phyloP scores from a whole-genome alignment of 2,888 invertebrate genomes.

The Celastrina argiolus region DNA sequence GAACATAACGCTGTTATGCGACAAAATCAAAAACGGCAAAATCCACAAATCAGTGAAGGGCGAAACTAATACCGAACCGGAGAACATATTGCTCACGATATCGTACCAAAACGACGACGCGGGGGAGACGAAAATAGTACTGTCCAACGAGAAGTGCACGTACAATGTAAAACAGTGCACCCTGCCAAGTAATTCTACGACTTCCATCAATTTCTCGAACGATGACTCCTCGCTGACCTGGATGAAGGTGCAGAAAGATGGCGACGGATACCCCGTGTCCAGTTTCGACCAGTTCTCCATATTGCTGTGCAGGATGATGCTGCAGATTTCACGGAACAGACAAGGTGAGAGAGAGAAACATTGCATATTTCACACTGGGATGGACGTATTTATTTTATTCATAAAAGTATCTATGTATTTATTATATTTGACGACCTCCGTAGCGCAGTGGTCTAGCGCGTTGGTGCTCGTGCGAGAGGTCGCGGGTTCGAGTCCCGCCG shows the following conservation, averaged over 20 bases:
- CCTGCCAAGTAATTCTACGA: conserved; percentile 51
- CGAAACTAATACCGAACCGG: conserved; percentile 41
- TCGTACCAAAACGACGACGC: conserved; percentile 59
- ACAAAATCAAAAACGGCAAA: conserved; percentile 80
- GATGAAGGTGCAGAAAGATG: conserved; percentile 75
- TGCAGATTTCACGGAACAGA: conserved; percentile 78
- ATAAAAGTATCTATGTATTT: no score
- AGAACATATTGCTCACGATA: conserved; percentile 58
- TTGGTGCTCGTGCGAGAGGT: no score
- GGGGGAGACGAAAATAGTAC: conserved; percentile 59
- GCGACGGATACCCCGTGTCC: conserved; percentile 70
- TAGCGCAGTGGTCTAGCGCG: no score
- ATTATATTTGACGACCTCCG: no score
- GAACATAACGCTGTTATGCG: conserved; percentile 67
- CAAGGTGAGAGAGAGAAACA: conserved; percentile 56
- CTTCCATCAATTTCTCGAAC: conserved; percentile 61
- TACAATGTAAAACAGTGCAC: conserved; percentile 62
- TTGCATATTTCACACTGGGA: no score
- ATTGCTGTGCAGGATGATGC: conserved; percentile 77
- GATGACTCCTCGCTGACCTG: conserved; percentile 62
- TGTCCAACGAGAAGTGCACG: conserved; percentile 58
- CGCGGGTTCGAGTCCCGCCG: no score
- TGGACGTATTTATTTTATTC: no score
- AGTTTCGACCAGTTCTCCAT: conserved; percentile 78
- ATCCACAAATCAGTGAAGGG: conserved; percentile 58